Percentiles rank a stretch among this genome's conserved stretches.
Evolutionary conservation across 1,140 invertebrate species (phyloP).

Genomic region (Whitmania pigra): DNA sequence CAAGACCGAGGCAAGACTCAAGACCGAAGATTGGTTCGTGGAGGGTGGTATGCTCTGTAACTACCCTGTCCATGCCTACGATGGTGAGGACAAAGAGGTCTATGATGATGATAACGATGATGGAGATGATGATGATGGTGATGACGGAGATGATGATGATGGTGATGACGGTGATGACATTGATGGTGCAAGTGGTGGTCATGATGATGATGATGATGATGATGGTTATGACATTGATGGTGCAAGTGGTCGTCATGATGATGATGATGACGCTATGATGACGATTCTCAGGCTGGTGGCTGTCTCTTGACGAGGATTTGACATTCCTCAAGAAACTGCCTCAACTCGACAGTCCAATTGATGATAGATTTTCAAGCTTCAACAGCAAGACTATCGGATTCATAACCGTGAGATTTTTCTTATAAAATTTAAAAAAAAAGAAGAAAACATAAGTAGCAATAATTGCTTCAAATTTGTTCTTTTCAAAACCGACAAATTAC

Average conservation of each 20-base stretch:
- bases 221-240: neutral
- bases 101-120: neutral
- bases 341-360: neutral
- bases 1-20: neutral
- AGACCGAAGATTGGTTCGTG: constrained; percentile 25
- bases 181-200: neutral
- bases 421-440: too few species aligned
- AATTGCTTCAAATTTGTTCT: too few species aligned
- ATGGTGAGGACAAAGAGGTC: constrained; percentile 28
- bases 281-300: constrained; percentile 17
- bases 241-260: neutral
- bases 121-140: too few species aligned
- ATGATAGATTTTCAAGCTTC: constrained; percentile 5
- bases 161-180: too few species aligned
- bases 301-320: constrained; percentile 8
- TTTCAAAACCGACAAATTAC: too few species aligned
- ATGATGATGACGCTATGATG: neutral
- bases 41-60: constrained; percentile 34
- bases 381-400: constrained; percentile 15
- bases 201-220: neutral
- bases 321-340: constrained; percentile 13
- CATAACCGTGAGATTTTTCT: neutral
- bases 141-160: too few species aligned
- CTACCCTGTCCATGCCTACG: constrained; percentile 34
- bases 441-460: too few species aligned